Evolutionary conservation across 1,140 invertebrate genomes (phyloP), one percentile per base, ranked within the genome.

Genomic region (Nixonia krombeini): DNA sequence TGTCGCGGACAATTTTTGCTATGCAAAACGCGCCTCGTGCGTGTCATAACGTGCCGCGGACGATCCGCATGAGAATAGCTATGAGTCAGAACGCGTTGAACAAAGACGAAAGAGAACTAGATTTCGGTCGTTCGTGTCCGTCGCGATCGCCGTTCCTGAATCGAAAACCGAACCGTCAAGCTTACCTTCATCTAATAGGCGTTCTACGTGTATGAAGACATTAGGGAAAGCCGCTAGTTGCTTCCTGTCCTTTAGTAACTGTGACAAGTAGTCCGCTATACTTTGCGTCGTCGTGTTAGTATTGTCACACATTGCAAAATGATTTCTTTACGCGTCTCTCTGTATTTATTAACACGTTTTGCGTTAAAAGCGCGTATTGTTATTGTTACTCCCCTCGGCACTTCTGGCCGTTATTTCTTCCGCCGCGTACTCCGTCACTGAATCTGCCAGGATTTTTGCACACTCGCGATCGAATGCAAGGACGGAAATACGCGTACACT

Each of bases 201-300:
- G 91, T 88, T 99, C 98, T 79, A 99, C 92, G 88, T 99, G 98
- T 87, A 97, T 92, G 89, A 99, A 99, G 84, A 99, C 95, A 90
- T 98, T 99, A 68, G 98, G 97, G 88, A 99, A 98, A 82, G 97
- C 97, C 78, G 96, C 95, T 78, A 99, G 90, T 90, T 99, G 97
- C 90, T 99, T 99, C 89, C 98, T 97, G 90, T 99, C 98, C 91
- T 99, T 99, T 80, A 99, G 91, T 87, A 99, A 92, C 89, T 99
- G 98, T 85, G 97, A 96, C 90, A 99, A 90, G 90, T 99, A 99
- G 88, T 99, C 98, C 86, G 97, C 95, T 89, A 96, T 96, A 88
- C 94, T 96, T 87, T 96, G 94, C 85, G 94, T 95, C 82, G 91
- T 95, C 74, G 91, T 89, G 79, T 89, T 89, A 75, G 85, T 90